Evolutionary conservation across 2,888 invertebrate species (phyloP).

Genomic region (Biston stratarius): DNA sequence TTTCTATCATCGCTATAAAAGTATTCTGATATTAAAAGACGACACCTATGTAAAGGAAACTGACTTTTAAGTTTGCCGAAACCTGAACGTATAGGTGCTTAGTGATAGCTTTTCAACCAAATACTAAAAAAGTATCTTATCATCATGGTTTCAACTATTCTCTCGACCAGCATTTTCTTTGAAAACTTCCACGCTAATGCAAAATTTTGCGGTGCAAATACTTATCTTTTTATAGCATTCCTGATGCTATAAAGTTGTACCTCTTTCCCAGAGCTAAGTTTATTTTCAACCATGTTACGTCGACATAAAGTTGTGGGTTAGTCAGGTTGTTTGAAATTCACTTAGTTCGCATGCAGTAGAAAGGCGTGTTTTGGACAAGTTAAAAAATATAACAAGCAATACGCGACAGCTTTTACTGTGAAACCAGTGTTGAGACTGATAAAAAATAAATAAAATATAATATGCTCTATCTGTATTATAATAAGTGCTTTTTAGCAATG

Average conservation of each 20-base stretch:
- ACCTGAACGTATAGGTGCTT: too few species aligned
- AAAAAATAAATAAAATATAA: background rate
- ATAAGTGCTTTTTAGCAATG: too few species aligned
- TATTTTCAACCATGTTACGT: slow-evolving; percentile 15
- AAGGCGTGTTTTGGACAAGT: slow-evolving; percentile 27
- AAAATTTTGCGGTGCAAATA: slow-evolving; percentile 23
- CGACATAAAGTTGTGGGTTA: slow-evolving; percentile 3
- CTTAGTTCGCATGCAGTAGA: slow-evolving; percentile 20
- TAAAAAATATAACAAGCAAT: slow-evolving; percentile 26
- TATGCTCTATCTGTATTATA: too few species aligned
- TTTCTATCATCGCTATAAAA: too few species aligned
- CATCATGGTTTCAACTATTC: background rate
- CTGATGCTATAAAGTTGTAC: slow-evolving; percentile 17
- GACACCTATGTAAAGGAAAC: too few species aligned
- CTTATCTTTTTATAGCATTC: slow-evolving; percentile 29
- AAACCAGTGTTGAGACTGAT: background rate
- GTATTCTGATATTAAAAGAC: too few species aligned
- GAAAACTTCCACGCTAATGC: slow-evolving; percentile 3
- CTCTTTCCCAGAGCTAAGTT: background rate
- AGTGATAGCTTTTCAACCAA: too few species aligned
- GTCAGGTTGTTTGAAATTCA: slow-evolving; percentile 4
- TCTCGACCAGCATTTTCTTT: slow-evolving; percentile 2
- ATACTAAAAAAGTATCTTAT: too few species aligned
- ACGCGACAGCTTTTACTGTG: slow-evolving; percentile 10
- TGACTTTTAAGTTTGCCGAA: too few species aligned